Evolutionary conservation across 2,888 invertebrate genomes (phyloP).

Genomic region (Dasysyrphus tricinctus): DNA sequence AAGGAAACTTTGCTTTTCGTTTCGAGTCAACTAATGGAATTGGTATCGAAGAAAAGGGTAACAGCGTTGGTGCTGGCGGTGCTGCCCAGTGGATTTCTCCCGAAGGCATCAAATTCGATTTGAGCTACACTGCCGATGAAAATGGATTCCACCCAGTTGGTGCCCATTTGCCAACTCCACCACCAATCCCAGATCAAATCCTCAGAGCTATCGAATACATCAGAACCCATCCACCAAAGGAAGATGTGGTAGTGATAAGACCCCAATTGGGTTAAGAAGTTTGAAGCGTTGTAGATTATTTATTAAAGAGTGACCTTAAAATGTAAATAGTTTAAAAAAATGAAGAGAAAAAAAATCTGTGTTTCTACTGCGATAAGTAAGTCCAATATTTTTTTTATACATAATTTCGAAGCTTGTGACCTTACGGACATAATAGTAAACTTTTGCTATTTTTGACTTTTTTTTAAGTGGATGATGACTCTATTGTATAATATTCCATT

Average conservation of each 20-base stretch:
- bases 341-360: neutral
- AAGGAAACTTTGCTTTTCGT: conserved; percentile 83
- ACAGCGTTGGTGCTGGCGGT: conserved; percentile 85
- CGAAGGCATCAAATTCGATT: conserved; percentile 83
- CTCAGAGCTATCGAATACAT: conserved; percentile 84
- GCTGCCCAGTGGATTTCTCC: conserved; percentile 84
- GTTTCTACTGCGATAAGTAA: neutral
- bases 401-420: neutral
- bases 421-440: neutral
- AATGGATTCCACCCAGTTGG: conserved; percentile 85
- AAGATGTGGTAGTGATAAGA: neutral
- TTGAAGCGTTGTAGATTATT: neutral
- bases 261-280: conserved; percentile 76
- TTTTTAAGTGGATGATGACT: conserved; percentile 4
- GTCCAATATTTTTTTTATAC: neutral
- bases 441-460: neutral
- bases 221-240: conserved; percentile 82
- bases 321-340: neutral
- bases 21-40: conserved; percentile 86
- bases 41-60: conserved; percentile 84
- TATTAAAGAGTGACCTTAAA: neutral
- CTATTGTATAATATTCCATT: conserved; percentile 2
- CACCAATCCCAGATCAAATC: conserved; percentile 85
- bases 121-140: conserved; percentile 85
- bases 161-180: conserved; percentile 83